These are phyloP conservation scores for Rhagologus leucostigma DNA, from an alignment of 2,113 vertebrate species.

Conservation along the genomic window DNA sequence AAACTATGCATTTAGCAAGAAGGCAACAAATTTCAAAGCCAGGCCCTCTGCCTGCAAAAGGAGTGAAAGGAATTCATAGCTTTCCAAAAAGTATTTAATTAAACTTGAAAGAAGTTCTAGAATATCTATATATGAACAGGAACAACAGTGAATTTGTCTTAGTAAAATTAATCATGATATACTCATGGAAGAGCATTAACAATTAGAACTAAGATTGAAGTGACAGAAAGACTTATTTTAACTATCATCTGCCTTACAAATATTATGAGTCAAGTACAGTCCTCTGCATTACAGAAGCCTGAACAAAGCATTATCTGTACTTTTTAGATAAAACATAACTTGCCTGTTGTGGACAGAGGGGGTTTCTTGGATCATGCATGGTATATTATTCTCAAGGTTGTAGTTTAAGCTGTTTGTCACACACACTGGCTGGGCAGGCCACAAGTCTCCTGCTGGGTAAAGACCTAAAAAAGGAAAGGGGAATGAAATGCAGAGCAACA, in stretches of 20 bases:
- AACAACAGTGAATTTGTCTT: not conserved
- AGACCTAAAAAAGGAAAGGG: constrained; percentile 60
- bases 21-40: not conserved
- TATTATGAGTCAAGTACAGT: not conserved
- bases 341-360: constrained; percentile 82
- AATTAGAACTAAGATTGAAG: not conserved
- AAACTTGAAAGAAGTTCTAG: not conserved
- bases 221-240: not conserved
- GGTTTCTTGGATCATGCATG: constrained; percentile 77
- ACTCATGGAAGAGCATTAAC: not conserved
- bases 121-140: not conserved
- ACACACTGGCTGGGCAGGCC: constrained; percentile 84
- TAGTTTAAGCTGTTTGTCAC: constrained; percentile 87
- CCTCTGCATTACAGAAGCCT: not conserved
- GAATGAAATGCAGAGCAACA: not conserved
- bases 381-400: constrained; percentile 78
- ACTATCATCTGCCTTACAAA: not conserved
- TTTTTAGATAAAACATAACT: not conserved
- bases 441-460: constrained; percentile 82
- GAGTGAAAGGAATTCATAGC: not conserved
- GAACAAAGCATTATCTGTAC: not conserved
- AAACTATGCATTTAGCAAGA: not conserved
- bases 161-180: not conserved
- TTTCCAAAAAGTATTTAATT: not conserved
- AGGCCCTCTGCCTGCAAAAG: not conserved